Percentiles rank a stretch among this genome's conserved stretches.
Conservation (phyloP, 2,888 invertebrate species). For the Papilio protenor region DNA sequence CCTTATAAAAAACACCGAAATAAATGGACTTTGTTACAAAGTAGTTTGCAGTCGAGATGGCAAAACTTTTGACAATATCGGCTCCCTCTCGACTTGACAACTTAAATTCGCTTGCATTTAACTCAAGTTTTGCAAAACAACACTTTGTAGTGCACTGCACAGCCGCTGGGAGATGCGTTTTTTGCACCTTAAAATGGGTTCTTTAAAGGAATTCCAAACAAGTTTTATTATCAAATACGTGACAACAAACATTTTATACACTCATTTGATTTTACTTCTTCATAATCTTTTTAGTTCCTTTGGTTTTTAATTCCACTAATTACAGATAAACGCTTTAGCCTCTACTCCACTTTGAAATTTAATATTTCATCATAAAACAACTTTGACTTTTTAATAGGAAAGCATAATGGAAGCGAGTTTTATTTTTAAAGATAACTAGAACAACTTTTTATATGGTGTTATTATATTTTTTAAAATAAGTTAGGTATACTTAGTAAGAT, state of each 20-base stretch:
- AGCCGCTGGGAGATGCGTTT: neutral
- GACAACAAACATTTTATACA: neutral
- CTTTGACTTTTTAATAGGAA: neutral
- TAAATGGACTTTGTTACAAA: slow-evolving; percentile 6
- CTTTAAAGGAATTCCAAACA: neutral
- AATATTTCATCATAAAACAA: neutral
- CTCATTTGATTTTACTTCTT: neutral
- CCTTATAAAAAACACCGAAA: neutral
- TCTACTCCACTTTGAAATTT: neutral
- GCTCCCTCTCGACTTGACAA: slow-evolving; percentile 14
- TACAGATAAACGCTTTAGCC: neutral
- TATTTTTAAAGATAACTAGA: neutral
- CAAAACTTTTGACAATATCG: slow-evolving; percentile 7
- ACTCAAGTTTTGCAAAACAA: slow-evolving; percentile 22
- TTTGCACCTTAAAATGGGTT: neutral
- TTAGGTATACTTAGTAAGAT: too few species aligned
- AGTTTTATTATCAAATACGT: neutral
- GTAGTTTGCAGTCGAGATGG: slow-evolving; percentile 7
- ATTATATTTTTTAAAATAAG: too few species aligned
- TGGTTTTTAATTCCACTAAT: neutral
- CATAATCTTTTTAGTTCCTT: neutral
- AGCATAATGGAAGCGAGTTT: neutral
- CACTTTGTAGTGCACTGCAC: slow-evolving; percentile 23
- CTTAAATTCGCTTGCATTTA: neutral
- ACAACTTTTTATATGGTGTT: neutral